These are phyloP conservation scores for Lepus americanus DNA, from an alignment of 2,113 vertebrate genomes.

Conservation along the genomic window DNA sequence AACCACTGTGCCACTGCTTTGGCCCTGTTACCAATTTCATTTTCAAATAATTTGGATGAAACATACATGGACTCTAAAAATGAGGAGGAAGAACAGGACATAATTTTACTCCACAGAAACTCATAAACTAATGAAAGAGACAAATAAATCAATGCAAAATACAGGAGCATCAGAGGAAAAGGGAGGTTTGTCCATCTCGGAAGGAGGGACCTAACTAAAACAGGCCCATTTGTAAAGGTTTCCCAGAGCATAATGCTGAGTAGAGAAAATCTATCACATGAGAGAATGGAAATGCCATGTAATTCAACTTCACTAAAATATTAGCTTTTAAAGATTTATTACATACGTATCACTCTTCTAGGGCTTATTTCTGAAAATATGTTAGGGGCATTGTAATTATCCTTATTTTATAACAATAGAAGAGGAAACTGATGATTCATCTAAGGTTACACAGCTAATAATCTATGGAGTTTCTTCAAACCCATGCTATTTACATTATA, in stretches of 20 bases:
- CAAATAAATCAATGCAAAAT: background rate
- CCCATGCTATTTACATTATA: background rate
- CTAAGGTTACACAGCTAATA: background rate
- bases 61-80: background rate
- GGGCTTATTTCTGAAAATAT: background rate
- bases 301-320: background rate
- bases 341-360: background rate
- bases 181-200: background rate
- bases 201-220: background rate
- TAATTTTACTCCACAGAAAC: background rate
- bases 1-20: too few relatives aligned
- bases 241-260: background rate
- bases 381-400: background rate
- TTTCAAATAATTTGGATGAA: background rate
- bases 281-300: background rate
- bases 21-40: too few relatives aligned
- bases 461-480: background rate
- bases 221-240: background rate
- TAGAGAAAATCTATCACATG: background rate
- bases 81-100: background rate
- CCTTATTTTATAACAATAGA: background rate
- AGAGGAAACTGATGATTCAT: background rate
- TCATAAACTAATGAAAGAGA: background rate
- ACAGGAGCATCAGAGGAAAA: background rate
- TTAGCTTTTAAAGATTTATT: background rate